These are phyloP conservation scores for Plectropomus leopardus DNA, from an alignment of 2,113 vertebrate genomes.

Conservation along the genomic window DNA sequence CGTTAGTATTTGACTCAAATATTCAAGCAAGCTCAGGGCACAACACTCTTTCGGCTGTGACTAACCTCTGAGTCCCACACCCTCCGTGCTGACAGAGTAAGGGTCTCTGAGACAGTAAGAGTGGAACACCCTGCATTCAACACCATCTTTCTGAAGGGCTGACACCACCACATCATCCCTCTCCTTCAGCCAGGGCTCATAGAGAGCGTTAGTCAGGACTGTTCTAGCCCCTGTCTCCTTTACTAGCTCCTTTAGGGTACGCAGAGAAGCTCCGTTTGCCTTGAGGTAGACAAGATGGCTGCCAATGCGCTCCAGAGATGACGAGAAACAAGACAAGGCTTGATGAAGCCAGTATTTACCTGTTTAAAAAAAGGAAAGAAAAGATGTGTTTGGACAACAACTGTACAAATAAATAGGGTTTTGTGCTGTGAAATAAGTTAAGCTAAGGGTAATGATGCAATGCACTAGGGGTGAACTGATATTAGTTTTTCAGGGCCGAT, in stretches of 20 bases:
- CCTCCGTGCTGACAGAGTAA: constrained; percentile 80
- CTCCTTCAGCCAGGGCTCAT: constrained; percentile 85
- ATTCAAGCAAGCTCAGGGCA: background rate
- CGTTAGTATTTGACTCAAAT: background rate
- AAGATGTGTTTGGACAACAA: background rate
- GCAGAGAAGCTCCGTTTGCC: constrained; percentile 63
- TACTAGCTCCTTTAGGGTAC: constrained; percentile 63
- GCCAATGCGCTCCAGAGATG: constrained; percentile 76
- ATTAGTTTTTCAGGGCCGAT: too few species aligned
- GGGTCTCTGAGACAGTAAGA: constrained; percentile 85
- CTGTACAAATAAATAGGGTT: background rate
- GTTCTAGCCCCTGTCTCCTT: constrained; percentile 75
- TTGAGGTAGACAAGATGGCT: constrained; percentile 74
- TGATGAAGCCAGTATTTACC: constrained; percentile 86
- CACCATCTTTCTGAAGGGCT: constrained; percentile 67
- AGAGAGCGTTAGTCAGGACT: constrained; percentile 79
- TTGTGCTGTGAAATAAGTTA: too few species aligned
- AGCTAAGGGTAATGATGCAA: too few species aligned
- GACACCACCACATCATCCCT: constrained; percentile 74
- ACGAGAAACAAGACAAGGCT: constrained; percentile 70
- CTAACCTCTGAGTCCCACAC: constrained; percentile 84
- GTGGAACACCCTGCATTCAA: constrained; percentile 75
- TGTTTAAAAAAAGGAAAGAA: constrained; percentile 34
- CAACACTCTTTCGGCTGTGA: background rate
- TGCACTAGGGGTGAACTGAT: too few species aligned